These are phyloP conservation scores for Scolopax mira DNA, from an alignment of 2,113 vertebrate species.

Conservation along the genomic window DNA sequence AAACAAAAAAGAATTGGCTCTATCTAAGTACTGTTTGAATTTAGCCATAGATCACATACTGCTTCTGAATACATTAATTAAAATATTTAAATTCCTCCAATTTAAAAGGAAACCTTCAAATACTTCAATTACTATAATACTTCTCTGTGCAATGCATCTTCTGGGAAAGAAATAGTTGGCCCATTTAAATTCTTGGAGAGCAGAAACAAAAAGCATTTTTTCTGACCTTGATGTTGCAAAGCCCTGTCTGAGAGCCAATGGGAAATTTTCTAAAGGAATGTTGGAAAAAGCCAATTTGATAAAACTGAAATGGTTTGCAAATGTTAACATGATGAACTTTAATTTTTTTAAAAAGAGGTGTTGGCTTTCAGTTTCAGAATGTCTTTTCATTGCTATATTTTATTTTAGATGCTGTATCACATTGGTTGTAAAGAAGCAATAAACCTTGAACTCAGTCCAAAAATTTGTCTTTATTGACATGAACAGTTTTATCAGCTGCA, in stretches of 20 bases:
- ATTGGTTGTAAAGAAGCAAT: not conserved
- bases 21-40: not conserved
- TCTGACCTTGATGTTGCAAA: not conserved
- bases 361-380: not conserved
- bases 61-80: not conserved
- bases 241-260: not conserved
- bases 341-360: not conserved
- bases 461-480: not conserved
- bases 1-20: not conserved
- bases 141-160: not conserved
- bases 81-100: not conserved
- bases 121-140: not conserved
- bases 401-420: not conserved
- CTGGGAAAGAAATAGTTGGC: not conserved
- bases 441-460: not conserved
- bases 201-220: not conserved
- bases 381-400: not conserved
- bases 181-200: constrained; percentile 5
- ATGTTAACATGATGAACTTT: not conserved
- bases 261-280: not conserved
- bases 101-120: not conserved
- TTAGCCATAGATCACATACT: not conserved
- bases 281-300: constrained; percentile 15
- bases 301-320: not conserved
- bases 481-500: not conserved